Percentiles rank a stretch among this genome's conserved stretches.
These are phyloP conservation scores for Poeciliopsis presidionis DNA, from an alignment of 2,797 vertebrate genomes.

Conservation along the genomic window DNA sequence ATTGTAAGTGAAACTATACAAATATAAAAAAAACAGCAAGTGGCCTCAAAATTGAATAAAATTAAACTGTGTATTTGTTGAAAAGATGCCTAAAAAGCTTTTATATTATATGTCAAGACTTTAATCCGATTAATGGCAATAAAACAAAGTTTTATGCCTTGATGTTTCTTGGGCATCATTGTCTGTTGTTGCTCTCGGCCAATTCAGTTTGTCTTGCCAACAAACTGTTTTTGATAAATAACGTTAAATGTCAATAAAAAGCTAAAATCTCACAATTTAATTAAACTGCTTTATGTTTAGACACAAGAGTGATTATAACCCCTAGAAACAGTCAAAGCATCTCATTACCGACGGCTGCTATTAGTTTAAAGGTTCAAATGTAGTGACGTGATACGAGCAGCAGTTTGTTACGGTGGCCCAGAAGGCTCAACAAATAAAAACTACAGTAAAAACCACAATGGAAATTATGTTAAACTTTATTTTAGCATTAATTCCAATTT, in stretches of 20 bases:
- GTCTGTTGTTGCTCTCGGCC: background rate
- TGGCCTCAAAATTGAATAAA: background rate
- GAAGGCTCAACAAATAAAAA: background rate
- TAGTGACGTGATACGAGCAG: background rate
- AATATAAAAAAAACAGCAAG: background rate
- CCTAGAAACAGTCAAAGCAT: background rate
- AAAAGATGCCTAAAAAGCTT: background rate
- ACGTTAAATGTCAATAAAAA: background rate
- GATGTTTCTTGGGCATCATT: background rate
- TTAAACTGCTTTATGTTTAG: background rate
- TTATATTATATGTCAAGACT: background rate
- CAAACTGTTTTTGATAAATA: background rate
- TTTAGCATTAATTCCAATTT: background rate
- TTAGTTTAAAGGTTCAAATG: background rate
- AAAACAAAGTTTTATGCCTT: background rate
- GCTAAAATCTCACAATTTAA: background rate
- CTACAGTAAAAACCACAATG: background rate
- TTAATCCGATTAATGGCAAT: background rate
- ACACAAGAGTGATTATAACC: background rate
- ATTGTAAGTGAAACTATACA: background rate
- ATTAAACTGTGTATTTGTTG: background rate
- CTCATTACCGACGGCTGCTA: background rate
- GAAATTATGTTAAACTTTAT: background rate
- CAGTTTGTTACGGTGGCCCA: constrained; percentile 13
- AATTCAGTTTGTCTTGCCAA: background rate